These are phyloP conservation scores for Gnatocerus cornutus DNA, from an alignment of 2,888 invertebrate genomes.

Conservation along the genomic window DNA sequence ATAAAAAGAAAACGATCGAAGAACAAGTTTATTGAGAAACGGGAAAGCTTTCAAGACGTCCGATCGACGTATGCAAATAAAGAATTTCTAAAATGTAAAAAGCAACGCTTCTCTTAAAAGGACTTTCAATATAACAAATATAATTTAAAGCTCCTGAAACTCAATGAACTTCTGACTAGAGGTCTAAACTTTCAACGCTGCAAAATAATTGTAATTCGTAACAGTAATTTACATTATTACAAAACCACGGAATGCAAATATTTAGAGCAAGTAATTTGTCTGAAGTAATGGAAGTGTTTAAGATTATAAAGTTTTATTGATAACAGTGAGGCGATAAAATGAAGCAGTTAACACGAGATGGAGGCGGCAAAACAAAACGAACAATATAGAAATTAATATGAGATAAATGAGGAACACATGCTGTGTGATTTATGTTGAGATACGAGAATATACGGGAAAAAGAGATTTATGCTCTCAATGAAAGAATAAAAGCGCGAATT, in stretches of 20 bases:
- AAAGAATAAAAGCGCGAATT: too few species aligned
- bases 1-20: neutral
- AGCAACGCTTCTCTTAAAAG: neutral
- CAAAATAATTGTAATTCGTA: too few species aligned
- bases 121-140: neutral
- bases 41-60: neutral
- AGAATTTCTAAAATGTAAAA: neutral
- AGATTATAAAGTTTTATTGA: neutral
- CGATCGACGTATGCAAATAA: neutral
- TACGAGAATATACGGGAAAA: neutral
- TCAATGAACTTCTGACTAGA: neutral
- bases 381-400: neutral
- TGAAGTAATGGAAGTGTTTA: too few species aligned
- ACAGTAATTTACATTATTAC: too few species aligned
- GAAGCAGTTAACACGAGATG: neutral
- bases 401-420: neutral
- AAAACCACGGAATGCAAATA: too few species aligned
- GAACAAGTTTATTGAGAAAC: slow-evolving; percentile 1
- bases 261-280: too few species aligned
- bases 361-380: neutral
- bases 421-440: neutral
- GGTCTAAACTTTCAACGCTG: too few species aligned
- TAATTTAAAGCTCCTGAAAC: neutral
- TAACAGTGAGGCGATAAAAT: neutral
- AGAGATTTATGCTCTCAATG: neutral